Conservation (phyloP, 2,113 vertebrate species). For the Stercorarius parasiticus region DNA sequence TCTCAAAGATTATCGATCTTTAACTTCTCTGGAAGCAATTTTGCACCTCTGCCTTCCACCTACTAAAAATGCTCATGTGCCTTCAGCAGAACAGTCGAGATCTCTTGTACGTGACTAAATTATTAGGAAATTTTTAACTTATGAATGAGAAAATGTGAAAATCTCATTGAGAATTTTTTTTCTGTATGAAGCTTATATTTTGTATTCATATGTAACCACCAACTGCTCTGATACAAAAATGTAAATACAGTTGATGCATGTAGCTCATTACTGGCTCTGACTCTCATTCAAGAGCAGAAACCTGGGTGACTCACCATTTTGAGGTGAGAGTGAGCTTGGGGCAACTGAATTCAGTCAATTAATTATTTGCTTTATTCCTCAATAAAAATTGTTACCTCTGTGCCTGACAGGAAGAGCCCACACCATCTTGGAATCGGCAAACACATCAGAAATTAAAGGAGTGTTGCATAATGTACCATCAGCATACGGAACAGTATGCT, state of each 20-base stretch:
- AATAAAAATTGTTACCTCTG: background rate
- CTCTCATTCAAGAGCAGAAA: slow-evolving; percentile 1
- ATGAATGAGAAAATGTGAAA: background rate
- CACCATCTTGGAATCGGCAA: background rate
- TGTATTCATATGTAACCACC: background rate
- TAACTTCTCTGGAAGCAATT: background rate
- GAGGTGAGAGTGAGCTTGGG: background rate
- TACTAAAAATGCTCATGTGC: background rate
- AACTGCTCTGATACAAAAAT: background rate
- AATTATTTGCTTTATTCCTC: background rate
- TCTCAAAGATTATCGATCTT: background rate
- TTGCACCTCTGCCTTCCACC: background rate
- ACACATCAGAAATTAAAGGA: background rate
- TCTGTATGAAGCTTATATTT: background rate
- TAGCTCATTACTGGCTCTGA: background rate
- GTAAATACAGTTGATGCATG: background rate
- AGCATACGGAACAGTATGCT: background rate
- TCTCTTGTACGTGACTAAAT: background rate
- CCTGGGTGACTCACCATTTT: background rate
- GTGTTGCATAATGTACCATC: background rate
- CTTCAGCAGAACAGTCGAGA: rapidly evolving
- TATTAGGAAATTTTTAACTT: background rate
- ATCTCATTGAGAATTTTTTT: background rate
- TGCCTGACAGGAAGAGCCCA: background rate
- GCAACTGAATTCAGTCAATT: background rate